Base-by-base conservation (phyloP, 2,888 invertebrate genomes). In the Heteromurus nitidus region DNA sequence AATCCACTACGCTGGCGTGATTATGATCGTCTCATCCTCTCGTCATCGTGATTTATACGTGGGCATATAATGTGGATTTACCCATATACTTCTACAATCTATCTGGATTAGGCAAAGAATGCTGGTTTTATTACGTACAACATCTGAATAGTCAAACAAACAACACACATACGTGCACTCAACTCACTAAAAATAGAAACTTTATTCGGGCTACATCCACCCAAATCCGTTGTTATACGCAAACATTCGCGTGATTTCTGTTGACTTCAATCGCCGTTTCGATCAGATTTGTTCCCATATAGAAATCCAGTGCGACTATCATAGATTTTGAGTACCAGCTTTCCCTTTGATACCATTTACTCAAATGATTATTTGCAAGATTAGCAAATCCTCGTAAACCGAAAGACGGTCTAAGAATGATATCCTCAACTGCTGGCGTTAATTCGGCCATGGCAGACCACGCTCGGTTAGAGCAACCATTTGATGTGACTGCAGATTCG, bases 301-400 rank as follows among this genome's bases (percentile, higher is more conserved):
- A 91, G 85, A 90, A 91, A 86, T 91, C 91, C 1, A 90, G 90
- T 0, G 91, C 90, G 0, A 91, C 89, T 36, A 91, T 89, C 84
- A 91, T 91, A 1, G 80, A 50, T 13, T 82, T 82, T 1, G 87
- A 85, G 22, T 95, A 92, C 91, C 94, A 93, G 30, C 68, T 58
- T 42, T 69, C 84, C 3, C 76, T 84, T 13, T 87, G 84, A 20
- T 95, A 92, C 91, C 94, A 93, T 31, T 90, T 90, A 0, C 93
- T 91, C 89, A 0, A 93, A 93, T 0, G 95, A 91, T 87, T 94
- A 89, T 91, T 91, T 60, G 90, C 89, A 13, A 88, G 68, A 80
- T 91, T 90, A 1, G 90, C 90, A 87, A 90, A 88, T 62, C 89
- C 88, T 24, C 91, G 88, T 20, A 91, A 88, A 13, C 90, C 90